These are phyloP conservation scores for Noctua janthe DNA, from an alignment of 2,888 invertebrate species.

Conservation along the genomic window DNA sequence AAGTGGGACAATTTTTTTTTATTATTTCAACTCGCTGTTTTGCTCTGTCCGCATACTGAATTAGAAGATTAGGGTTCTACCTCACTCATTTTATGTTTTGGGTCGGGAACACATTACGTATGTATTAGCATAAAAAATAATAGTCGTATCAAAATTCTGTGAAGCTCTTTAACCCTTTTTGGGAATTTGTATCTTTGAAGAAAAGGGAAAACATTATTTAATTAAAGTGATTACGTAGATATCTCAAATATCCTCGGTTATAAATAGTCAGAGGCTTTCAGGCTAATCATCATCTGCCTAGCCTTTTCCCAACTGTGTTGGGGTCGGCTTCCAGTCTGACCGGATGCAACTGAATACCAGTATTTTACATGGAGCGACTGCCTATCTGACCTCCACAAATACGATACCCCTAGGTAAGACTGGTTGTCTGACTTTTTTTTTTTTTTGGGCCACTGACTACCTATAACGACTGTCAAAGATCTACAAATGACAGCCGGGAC, in stretches of 20 bases:
- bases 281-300: constrained; percentile 1
- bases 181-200: constrained; percentile 50
- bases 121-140: constrained; percentile 63
- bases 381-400: no score
- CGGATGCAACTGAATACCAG: no score
- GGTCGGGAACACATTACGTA: constrained; percentile 58
- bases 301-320: no score
- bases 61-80: constrained; percentile 53
- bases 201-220: constrained; percentile 22
- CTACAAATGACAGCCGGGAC: no score
- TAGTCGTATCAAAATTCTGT: constrained; percentile 49
- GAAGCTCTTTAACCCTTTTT: constrained; percentile 53
- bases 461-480: no score
- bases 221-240: constrained; percentile 17
- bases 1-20: constrained; percentile 57
- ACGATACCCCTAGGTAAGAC: no score
- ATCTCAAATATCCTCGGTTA: not conserved
- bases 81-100: constrained; percentile 62
- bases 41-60: constrained; percentile 62
- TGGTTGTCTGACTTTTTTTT: no score
- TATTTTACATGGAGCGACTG: no score
- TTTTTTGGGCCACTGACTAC: no score
- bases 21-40: constrained; percentile 61
- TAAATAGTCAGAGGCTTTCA: not conserved
- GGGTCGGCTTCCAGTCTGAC: no score